Conservation (phyloP, 2,888 invertebrate species). For the Cheilosia pagana region DNA sequence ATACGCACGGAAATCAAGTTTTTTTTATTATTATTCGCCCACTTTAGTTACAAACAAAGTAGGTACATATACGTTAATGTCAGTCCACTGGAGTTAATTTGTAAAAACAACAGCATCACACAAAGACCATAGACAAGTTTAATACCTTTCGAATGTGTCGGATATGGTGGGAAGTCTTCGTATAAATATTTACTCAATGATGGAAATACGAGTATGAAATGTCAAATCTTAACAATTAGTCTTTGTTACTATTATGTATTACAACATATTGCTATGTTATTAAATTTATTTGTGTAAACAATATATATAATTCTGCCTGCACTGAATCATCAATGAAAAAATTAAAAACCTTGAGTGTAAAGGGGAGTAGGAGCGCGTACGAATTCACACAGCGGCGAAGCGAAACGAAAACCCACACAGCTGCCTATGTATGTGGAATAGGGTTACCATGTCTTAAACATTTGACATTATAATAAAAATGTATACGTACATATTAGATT, state of each 20-base stretch:
- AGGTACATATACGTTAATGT: conserved; percentile 17
- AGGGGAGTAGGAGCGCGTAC: conserved; percentile 8
- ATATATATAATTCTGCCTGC: conserved; percentile 1
- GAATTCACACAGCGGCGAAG: conserved; percentile 41
- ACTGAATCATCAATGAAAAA: conserved; percentile 58
- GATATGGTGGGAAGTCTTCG: too few species aligned
- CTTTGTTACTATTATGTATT: too few species aligned
- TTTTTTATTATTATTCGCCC: conserved; percentile 41
- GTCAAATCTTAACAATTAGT: too few species aligned
- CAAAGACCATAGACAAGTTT: too few species aligned
- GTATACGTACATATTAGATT: too few species aligned
- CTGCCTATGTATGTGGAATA: background rate
- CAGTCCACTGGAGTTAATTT: conserved; percentile 19
- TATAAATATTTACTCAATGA: too few species aligned
- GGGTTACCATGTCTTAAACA: conserved; percentile 22
- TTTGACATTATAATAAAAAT: background rate
- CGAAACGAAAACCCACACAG: conserved; percentile 29
- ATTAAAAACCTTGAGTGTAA: conserved; percentile 1
- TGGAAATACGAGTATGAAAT: too few species aligned
- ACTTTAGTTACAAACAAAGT: conserved; percentile 58
- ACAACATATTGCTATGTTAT: too few species aligned
- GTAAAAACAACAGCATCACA: background rate
- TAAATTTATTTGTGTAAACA: conserved; percentile 11
- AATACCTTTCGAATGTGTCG: too few species aligned
- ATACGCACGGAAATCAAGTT: conserved; percentile 22